Evolutionary conservation across 2,797 vertebrate species (phyloP).

Genomic region (Xiphorhynchus erythropygius): DNA sequence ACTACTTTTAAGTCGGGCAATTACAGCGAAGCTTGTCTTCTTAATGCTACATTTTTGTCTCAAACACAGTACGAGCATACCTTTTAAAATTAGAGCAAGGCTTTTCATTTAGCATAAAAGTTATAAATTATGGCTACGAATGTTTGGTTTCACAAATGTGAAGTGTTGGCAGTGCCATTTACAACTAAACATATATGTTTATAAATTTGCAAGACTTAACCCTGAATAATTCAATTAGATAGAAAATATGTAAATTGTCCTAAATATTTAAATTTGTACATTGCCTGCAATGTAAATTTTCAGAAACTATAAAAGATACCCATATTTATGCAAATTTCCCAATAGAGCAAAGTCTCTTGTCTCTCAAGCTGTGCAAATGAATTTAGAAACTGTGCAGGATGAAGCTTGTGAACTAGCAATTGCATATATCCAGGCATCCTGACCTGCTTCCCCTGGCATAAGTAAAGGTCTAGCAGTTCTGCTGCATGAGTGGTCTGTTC

Average conservation of each 20-base stretch:
- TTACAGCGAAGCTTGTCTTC: neutral
- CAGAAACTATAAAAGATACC: neutral
- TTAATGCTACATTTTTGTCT: neutral
- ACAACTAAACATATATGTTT: neutral
- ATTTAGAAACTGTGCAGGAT: neutral
- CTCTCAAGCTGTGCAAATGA: neutral
- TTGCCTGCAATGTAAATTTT: neutral
- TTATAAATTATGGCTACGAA: neutral
- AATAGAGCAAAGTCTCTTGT: neutral
- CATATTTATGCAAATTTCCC: neutral
- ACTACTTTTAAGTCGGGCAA: neutral
- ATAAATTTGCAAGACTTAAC: neutral
- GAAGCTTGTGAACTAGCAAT: neutral
- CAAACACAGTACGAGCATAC: neutral
- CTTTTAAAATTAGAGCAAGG: neutral
- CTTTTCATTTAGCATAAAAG: neutral
- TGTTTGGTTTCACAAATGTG: neutral
- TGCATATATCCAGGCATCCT: neutral
- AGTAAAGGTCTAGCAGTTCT: neutral
- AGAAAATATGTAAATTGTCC: neutral
- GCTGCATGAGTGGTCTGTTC: neutral
- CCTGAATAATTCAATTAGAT: neutral
- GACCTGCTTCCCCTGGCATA: neutral
- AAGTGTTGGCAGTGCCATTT: neutral
- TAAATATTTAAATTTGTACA: neutral